Evolutionary conservation across 2,797 vertebrate species (phyloP), one percentile per base, ranked within the genome.

Genomic region (Trachops cirrhosus): DNA sequence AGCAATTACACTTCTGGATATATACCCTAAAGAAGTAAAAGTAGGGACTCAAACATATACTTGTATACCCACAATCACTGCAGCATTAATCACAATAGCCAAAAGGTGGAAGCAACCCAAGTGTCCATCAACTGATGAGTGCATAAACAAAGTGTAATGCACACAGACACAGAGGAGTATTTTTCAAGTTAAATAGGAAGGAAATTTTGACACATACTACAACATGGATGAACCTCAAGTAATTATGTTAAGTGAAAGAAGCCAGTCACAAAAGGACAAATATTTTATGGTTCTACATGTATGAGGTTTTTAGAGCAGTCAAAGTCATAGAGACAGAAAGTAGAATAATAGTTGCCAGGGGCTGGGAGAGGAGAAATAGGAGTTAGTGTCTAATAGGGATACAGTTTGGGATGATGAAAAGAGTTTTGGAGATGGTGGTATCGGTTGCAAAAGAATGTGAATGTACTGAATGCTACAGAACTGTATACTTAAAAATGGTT

Each of bases 1-100:
- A 46, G 34, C 21, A 80, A 48, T 57, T 54, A 21, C 62, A 41
- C 29, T 41, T 44, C 44, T 57, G 50, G 50, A 29, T 29, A 6
- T 24, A 67, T 0, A 77, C 6, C 1, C n/a, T n/a, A 24, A 34
- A 68, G 52, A 59, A 67, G 74, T 8, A 34, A 93, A 88, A 44
- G 52, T 57, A 37, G 18, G 10, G 15, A 70, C 57, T 39, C 48
- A 22, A 24, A 48, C 5, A 67, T 32, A 9, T 73, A n/a, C 39
- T 24, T 44, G 32, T 24, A 18, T 7, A 24, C 7, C 26, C 14
- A 5, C 2, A 4, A 29, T 37, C 15, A 3, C 0, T 29, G 37
- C 5, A n/a, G 39, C 24, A 37, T n/a, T 44, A 32, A 37, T 86
- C 64, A 68, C n/a, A 41, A 39, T 3, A 48, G 39, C 41, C 68